phyloP scores from a whole-genome alignment of 2,113 vertebrate genomes.

The Myiopsitta monachus region DNA sequence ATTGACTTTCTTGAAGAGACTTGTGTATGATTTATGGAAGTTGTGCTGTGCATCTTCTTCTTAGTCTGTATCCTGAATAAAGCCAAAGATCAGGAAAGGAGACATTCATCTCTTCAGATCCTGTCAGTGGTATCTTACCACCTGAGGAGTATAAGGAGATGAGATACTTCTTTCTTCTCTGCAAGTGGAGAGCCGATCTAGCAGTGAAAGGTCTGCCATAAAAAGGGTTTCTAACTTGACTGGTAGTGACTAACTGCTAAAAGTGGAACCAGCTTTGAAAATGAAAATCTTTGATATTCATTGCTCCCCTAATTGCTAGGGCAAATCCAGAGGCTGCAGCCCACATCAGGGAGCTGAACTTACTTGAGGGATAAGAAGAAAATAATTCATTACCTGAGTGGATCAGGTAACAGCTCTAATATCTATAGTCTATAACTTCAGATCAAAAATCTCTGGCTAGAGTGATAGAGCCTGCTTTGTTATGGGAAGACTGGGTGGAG shows the following conservation, averaged over 20 bases:
- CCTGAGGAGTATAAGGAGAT: constrained; percentile 5
- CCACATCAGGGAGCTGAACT: not conserved
- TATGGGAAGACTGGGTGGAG: not conserved
- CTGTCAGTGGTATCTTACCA: not conserved
- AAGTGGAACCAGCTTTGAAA: not conserved
- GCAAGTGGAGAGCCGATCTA: not conserved
- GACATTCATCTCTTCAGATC: not conserved
- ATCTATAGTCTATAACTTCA: not conserved
- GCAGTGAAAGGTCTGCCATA: not conserved
- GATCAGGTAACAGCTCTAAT: not conserved
- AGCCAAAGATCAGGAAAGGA: constrained; percentile 39
- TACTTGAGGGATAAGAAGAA: not conserved
- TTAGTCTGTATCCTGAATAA: not conserved
- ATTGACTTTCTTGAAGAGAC: not conserved
- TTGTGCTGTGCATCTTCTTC: not conserved
- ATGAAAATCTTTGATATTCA: not conserved
- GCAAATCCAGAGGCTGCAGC: not conserved
- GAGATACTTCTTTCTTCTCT: constrained; percentile 13
- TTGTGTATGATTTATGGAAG: constrained; percentile 30
- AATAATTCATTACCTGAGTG: not conserved
- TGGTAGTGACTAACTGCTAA: not conserved
- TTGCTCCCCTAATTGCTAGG: not conserved
- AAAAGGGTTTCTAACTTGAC: not conserved
- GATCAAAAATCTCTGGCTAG: not conserved
- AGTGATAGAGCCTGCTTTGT: not conserved